These are phyloP conservation scores for Drosophila prolongata DNA, from an alignment of 2,888 invertebrate species.

Conservation along the genomic window DNA sequence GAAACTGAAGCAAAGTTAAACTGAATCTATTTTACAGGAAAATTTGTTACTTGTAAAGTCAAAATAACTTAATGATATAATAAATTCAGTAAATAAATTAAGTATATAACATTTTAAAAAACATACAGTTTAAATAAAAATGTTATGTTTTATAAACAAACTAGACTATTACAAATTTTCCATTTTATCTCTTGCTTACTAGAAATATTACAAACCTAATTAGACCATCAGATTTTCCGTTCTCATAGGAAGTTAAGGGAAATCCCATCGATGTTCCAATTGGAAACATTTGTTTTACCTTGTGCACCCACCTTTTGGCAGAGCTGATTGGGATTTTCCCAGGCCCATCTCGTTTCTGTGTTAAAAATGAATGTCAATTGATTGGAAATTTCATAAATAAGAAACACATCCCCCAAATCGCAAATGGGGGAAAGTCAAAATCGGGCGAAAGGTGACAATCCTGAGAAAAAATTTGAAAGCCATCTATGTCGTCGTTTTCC, in stretches of 20 bases:
- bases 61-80: too few species aligned
- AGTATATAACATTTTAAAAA: too few species aligned
- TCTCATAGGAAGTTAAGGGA: not conserved
- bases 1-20: slow-evolving; percentile 19
- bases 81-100: not conserved
- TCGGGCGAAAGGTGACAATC: slow-evolving; percentile 78
- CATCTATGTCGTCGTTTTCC: slow-evolving; percentile 13
- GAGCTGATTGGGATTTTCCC: slow-evolving; percentile 50
- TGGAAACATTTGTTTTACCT: slow-evolving; percentile 9
- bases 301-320: not conserved
- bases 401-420: slow-evolving; percentile 35
- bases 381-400: slow-evolving; percentile 46
- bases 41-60: too few species aligned
- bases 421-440: slow-evolving; percentile 44
- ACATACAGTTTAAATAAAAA: rapidly evolving
- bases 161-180: not conserved
- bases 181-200: not conserved
- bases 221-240: not conserved
- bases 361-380: slow-evolving; percentile 36
- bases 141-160: not conserved
- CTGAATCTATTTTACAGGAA: slow-evolving; percentile 14
- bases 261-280: slow-evolving; percentile 9
- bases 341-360: slow-evolving; percentile 6
- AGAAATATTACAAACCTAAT: not conserved
- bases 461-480: slow-evolving; percentile 76